These are phyloP conservation scores for Phoxinus phoxinus DNA, from an alignment of 2,113 vertebrate genomes.

Conservation along the genomic window DNA sequence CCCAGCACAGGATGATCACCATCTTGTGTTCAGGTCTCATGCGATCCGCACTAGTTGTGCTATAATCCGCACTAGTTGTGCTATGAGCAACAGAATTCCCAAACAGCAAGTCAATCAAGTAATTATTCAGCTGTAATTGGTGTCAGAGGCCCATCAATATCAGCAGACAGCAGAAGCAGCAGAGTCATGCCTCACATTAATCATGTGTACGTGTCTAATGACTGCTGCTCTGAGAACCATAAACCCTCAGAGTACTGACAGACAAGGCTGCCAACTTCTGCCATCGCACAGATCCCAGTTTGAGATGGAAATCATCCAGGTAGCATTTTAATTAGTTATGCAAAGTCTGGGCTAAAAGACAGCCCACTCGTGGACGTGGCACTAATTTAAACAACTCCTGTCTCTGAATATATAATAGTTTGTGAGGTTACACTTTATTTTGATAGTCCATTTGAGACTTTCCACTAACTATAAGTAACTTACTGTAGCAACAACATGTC, in stretches of 20 bases:
- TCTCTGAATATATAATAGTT: not conserved
- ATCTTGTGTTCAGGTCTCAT: not conserved
- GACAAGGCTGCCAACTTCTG: slow-evolving; percentile 26
- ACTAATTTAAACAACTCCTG: not conserved
- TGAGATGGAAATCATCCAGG: slow-evolving; percentile 14
- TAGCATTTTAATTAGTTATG: slow-evolving; percentile 6
- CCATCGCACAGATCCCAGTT: slow-evolving; percentile 11
- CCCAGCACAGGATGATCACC: not conserved
- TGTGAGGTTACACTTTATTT: not conserved
- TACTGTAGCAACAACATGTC: too few species aligned
- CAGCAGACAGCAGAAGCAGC: slow-evolving; percentile 35
- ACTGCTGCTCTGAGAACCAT: slow-evolving; percentile 15
- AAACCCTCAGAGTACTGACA: slow-evolving; percentile 20
- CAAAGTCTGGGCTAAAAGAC: not conserved
- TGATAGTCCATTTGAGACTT: too few species aligned
- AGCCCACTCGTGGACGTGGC: not conserved
- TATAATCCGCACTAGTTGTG: not conserved
- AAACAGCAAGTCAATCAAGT: slow-evolving; percentile 44
- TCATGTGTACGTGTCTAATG: slow-evolving; percentile 44
- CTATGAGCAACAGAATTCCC: slow-evolving; percentile 17
- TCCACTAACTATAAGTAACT: too few species aligned
- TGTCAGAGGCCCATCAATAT: slow-evolving; percentile 51
- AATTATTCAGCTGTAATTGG: slow-evolving; percentile 57
- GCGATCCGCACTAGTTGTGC: not conserved
- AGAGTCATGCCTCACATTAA: slow-evolving; percentile 45